A percentile compares a stretch with the other conserved stretches of the same genome.
Evolutionary conservation across 2,797 vertebrate genomes (phyloP).

Genomic region (Tangara arthus): DNA sequence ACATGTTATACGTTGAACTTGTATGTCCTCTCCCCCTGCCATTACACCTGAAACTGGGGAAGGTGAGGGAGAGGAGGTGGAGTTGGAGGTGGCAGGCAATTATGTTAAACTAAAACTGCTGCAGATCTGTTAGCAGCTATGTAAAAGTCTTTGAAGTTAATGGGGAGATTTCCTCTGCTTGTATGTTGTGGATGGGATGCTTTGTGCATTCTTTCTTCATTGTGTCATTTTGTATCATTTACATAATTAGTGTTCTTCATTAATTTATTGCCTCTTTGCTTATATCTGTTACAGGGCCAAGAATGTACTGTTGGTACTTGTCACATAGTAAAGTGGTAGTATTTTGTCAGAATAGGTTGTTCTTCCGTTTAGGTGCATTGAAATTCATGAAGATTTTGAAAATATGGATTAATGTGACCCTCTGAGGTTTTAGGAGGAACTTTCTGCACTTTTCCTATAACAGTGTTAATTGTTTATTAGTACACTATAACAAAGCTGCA

Average conservation of each 20-base stretch:
- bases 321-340: background rate
- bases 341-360: background rate
- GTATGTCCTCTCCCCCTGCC: background rate
- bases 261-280: background rate
- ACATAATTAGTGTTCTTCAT: background rate
- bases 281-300: background rate
- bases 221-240: background rate
- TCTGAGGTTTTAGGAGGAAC: background rate
- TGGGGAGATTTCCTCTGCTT: background rate
- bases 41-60: background rate
- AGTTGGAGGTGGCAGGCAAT: background rate
- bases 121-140: background rate
- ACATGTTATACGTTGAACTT: background rate
- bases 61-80: fast-evolving
- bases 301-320: background rate
- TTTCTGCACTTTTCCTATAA: background rate
- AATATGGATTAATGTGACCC: background rate
- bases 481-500: background rate
- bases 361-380: background rate
- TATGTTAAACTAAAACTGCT: background rate
- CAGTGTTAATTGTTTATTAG: constrained; percentile 18
- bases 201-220: background rate
- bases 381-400: background rate
- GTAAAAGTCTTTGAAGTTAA: background rate
- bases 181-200: background rate